Conservation (phyloP, 2,888 invertebrate genomes). For the Fragum whitleyi region DNA sequence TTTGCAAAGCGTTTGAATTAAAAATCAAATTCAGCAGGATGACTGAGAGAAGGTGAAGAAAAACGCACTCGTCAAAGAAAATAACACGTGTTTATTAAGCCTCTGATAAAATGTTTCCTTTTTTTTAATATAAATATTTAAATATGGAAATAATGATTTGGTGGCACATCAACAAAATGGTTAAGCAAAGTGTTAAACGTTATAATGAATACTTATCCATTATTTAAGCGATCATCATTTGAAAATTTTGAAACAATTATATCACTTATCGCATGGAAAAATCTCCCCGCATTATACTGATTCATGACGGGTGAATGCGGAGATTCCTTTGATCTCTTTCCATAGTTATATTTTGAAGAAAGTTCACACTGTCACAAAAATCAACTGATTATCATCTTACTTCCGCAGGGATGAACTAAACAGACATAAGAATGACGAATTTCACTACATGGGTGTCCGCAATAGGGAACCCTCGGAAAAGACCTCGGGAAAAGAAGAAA, state of each 20-base stretch:
- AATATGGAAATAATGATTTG: too few species aligned
- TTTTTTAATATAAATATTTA: too few species aligned
- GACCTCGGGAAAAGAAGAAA: too few species aligned
- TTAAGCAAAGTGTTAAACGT: not conserved
- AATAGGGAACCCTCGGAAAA: too few species aligned
- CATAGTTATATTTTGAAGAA: not conserved
- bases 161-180: too few species aligned
- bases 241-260: slow-evolving; percentile 15
- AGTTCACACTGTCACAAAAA: slow-evolving; percentile 18
- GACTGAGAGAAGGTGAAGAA: too few species aligned
- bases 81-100: too few species aligned
- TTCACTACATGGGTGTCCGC: not conserved
- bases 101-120: too few species aligned
- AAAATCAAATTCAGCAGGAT: too few species aligned
- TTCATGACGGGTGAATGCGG: slow-evolving; percentile 11
- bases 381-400: slow-evolving; percentile 19
- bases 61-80: too few species aligned
- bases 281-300: slow-evolving; percentile 7
- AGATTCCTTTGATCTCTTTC: slow-evolving; percentile 1
- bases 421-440: not conserved
- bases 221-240: slow-evolving; percentile 18
- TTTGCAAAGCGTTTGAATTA: too few species aligned
- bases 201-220: slow-evolving; percentile 14
- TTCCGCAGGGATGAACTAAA: slow-evolving; percentile 14
- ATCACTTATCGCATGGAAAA: not conserved